These are phyloP conservation scores for Julus scanicus DNA, from an alignment of 2,888 invertebrate species.

Conservation along the genomic window DNA sequence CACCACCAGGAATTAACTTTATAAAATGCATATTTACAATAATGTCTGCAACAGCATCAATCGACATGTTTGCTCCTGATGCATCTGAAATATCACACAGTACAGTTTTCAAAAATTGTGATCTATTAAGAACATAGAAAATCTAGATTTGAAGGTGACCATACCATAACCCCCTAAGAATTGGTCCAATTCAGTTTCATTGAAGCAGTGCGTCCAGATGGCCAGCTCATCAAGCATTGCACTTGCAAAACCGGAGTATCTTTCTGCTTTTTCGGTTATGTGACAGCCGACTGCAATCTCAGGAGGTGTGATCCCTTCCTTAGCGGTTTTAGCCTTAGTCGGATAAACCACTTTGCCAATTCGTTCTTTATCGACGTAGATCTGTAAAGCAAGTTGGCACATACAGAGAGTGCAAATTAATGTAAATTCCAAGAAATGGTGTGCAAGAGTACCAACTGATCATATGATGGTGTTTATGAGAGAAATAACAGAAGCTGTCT, in stretches of 20 bases:
- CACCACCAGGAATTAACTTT: background rate
- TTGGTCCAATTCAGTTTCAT: constrained; percentile 23
- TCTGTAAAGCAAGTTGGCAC: background rate
- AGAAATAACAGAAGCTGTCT: no score
- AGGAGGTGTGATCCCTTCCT: background rate
- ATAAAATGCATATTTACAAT: constrained; percentile 31
- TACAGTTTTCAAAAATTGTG: background rate
- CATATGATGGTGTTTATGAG: no score
- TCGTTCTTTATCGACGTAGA: constrained; percentile 47
- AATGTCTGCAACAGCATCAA: constrained; percentile 23
- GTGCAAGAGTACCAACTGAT: no score
- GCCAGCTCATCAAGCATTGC: constrained; percentile 50
- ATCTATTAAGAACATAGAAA: background rate
- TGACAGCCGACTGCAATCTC: constrained; percentile 52
- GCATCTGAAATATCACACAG: constrained; percentile 52
- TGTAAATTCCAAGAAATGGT: no score
- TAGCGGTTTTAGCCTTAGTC: constrained; percentile 20
- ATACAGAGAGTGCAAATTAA: background rate
- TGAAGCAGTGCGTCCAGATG: constrained; percentile 42
- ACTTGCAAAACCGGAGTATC: background rate
- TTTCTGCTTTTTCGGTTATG: background rate
- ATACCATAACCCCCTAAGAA: constrained; percentile 54
- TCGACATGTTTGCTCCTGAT: constrained; percentile 48
- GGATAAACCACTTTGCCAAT: constrained; percentile 50
- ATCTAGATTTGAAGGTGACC: background rate